Evolutionary conservation across 2,888 invertebrate species (phyloP).

Genomic region (Volucella zonaria): DNA sequence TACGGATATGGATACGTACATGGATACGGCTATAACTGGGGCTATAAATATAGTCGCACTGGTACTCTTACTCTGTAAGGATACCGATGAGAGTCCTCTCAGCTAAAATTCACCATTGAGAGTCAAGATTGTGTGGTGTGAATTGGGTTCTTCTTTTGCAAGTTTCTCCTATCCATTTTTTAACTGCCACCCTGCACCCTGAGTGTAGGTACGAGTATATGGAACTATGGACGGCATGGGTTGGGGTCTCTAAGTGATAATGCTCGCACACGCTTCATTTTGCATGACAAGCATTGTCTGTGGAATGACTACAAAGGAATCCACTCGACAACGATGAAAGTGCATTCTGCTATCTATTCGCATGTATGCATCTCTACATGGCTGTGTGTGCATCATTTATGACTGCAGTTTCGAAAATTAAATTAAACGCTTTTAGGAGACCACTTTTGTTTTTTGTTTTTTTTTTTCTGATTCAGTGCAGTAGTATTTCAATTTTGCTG

Average conservation of each 20-base stretch:
- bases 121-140: conserved; percentile 73
- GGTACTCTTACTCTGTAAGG: conserved; percentile 4
- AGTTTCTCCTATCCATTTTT: not conserved
- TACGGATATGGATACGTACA: no score
- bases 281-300: conserved; percentile 51
- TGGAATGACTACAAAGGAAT: conserved; percentile 67
- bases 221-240: no score
- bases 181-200: not conserved
- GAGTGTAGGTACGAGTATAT: not conserved
- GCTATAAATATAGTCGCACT: no score
- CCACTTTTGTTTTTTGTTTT: conserved; percentile 28
- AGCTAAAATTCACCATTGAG: conserved; percentile 69
- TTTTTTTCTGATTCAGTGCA: no score
- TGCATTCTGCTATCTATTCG: conserved; percentile 43
- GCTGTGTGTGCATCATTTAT: conserved; percentile 38
- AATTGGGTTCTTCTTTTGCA: conserved; percentile 65
- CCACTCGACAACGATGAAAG: conserved; percentile 33
- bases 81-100: conserved; percentile 69
- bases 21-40: no score
- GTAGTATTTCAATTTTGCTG: conserved; percentile 53
- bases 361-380: not conserved
- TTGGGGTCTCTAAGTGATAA: conserved; percentile 60
- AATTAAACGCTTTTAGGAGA: conserved; percentile 72
- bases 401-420: conserved; percentile 56
- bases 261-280: conserved; percentile 62